Evolutionary conservation across 2,888 invertebrate genomes (phyloP), one percentile per base, ranked within the genome.

Genomic region (Arrhopalites spinosus): DNA sequence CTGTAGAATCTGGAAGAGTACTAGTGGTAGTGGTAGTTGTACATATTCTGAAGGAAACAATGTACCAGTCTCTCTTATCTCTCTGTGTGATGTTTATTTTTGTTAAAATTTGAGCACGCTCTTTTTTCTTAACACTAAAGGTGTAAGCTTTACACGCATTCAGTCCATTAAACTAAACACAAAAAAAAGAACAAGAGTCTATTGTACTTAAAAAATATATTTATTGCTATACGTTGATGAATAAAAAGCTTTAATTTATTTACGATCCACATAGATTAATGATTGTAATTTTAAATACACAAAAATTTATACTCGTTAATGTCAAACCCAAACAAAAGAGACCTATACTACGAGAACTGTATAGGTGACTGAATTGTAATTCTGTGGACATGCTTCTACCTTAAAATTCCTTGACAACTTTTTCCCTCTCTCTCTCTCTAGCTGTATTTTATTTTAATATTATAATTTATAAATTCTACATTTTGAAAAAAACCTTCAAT

Each of bases 111-210:
- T 15, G 15, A 67, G 47, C 67, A 67, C 47, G 45, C 25, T 67
- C 15, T 7, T 11, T 25, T 27, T 7, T 45, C 13, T 25, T 66
- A 15, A 27, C 47, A 1, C n/a, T n/a, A n/a, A n/a, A n/a, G n/a
- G n/a, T n/a, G n/a, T n/a, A n/a, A n/a, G n/a, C n/a, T n/a, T 20
- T 45, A 67, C 69, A 69, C 53, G 27, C 69, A 50, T 69, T 50
- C 50, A 15, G 50, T 69, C 69, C 69, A 69, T 69, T 69, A 69
- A 50, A 66, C 45, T 43, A 69, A 69, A 69, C 53, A 69, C 29
- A 69, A 53, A 50, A 66, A 15, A 47, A 17, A 29, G 50, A 8
- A 27, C 20, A n/a, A 66, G 69, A 20, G 43, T n/a, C 67, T 23
- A 67, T 67, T 67, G 67, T 67, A 25, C 45, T 67, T 20, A 45